Conservation (phyloP, 2,888 invertebrate genomes). For the Drosophila histrio region DNA sequence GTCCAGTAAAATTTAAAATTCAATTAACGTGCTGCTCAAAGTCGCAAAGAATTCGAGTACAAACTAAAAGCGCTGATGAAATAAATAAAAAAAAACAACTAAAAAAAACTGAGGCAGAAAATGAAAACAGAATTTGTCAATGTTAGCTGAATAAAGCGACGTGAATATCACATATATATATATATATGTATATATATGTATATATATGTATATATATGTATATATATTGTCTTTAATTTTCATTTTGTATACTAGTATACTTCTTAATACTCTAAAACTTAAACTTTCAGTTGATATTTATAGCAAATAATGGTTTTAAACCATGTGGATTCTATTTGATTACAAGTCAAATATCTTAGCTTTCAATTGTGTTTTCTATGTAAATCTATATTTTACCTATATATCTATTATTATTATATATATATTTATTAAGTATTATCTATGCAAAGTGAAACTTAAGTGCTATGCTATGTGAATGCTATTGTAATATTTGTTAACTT, state of each 20-base stretch:
- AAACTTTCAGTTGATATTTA: background rate
- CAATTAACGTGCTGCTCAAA: conserved; percentile 67
- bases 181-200: too few relatives aligned
- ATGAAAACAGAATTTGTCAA: conserved; percentile 2
- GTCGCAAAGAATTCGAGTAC: conserved; percentile 38
- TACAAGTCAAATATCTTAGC: background rate
- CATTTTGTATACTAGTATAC: too few relatives aligned
- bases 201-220: too few relatives aligned
- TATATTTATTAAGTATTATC: too few relatives aligned
- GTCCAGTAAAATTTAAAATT: conserved; percentile 66
- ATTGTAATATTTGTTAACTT: too few relatives aligned
- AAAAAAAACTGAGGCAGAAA: background rate
- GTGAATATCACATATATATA: background rate
- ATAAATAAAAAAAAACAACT: too few relatives aligned
- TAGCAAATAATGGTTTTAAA: background rate
- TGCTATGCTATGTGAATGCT: too few relatives aligned
- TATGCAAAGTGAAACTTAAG: too few relatives aligned
- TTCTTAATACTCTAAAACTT: too few relatives aligned
- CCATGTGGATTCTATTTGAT: background rate
- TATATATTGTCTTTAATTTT: too few relatives aligned
- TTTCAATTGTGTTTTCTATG: background rate
- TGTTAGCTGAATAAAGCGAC: background rate
- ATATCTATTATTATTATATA: too few relatives aligned
- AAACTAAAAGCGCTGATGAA: conserved; percentile 2
- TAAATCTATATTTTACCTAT: too few relatives aligned